A percentile compares a stretch with the other conserved stretches of the same genome.
These are phyloP conservation scores for Harpagoxenus sublaevis DNA, from an alignment of 2,888 invertebrate species.

Conservation along the genomic window DNA sequence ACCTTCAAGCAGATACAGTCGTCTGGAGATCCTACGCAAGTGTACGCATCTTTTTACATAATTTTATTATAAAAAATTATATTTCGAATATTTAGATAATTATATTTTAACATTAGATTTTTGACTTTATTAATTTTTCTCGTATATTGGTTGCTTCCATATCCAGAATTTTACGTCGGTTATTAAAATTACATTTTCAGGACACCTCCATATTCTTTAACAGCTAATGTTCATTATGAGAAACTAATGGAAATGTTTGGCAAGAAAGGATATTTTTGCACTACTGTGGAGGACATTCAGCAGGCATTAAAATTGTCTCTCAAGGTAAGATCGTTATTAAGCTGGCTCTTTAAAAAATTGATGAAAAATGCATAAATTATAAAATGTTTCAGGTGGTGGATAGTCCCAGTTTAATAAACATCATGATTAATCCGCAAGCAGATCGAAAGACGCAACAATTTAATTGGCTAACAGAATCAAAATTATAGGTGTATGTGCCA, in stretches of 20 bases:
- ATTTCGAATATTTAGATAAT: conserved; percentile 14
- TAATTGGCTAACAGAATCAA: conserved; percentile 97
- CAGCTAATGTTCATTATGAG: conserved; percentile 94
- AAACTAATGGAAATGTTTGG: conserved; percentile 96
- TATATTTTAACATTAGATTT: conserved; percentile 31
- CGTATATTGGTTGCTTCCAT: neutral
- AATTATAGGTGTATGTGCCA: conserved; percentile 87
- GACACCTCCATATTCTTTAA: conserved; percentile 94
- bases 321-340: conserved; percentile 82
- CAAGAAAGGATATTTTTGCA: conserved; percentile 92
- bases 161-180: neutral
- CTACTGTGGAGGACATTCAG: conserved; percentile 92
- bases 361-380: neutral
- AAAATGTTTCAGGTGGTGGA: conserved; percentile 87
- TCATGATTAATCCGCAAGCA: conserved; percentile 95
- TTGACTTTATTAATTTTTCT: neutral
- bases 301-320: conserved; percentile 90
- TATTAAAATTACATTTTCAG: conserved; percentile 86
- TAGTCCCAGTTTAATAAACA: conserved; percentile 95
- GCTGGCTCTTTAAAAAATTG: neutral
- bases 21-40: conserved; percentile 91
- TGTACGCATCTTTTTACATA: conserved; percentile 87
- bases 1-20: conserved; percentile 91
- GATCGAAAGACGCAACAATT: conserved; percentile 97
- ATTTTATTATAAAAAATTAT: neutral